These are phyloP conservation scores for Agriopis leucophaearia DNA, from an alignment of 2,888 invertebrate species.

Conservation along the genomic window DNA sequence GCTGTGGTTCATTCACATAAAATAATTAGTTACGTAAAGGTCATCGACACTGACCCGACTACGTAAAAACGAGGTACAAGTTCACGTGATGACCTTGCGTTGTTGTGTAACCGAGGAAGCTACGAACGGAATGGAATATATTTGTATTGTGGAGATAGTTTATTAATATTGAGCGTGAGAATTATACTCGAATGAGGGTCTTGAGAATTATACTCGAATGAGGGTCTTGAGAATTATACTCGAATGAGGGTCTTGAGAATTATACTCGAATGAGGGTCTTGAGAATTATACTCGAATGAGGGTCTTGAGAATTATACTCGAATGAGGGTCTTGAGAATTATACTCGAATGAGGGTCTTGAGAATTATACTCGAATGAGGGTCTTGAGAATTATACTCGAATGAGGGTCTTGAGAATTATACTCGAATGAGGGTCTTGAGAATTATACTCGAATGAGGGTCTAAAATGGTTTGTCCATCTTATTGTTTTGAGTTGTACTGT, in stretches of 20 bases:
- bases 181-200: background rate
- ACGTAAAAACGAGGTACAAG: conserved; percentile 20
- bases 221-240: conserved; percentile 15
- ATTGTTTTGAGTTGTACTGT: too few relatives aligned
- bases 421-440: conserved; percentile 10
- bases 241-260: conserved; percentile 16
- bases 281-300: conserved; percentile 8
- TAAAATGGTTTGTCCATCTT: too few relatives aligned
- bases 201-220: conserved; percentile 8
- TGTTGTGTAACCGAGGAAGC: conserved; percentile 22
- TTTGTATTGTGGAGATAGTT: conserved; percentile 34
- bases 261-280: background rate
- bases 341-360: background rate
- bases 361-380: conserved; percentile 5
- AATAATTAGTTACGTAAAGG: background rate
- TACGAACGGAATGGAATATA: conserved; percentile 1
- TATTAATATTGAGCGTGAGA: conserved; percentile 22
- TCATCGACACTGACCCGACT: conserved; percentile 7
- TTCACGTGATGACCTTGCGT: conserved; percentile 31
- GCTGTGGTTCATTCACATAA: too few relatives aligned
- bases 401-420: conserved; percentile 17
- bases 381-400: conserved; percentile 8
- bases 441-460: background rate
- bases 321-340: conserved; percentile 16
- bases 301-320: conserved; percentile 11